These are phyloP conservation scores for Malurus alboscapulatus DNA, from an alignment of 2,113 vertebrate genomes.

Conservation along the genomic window DNA sequence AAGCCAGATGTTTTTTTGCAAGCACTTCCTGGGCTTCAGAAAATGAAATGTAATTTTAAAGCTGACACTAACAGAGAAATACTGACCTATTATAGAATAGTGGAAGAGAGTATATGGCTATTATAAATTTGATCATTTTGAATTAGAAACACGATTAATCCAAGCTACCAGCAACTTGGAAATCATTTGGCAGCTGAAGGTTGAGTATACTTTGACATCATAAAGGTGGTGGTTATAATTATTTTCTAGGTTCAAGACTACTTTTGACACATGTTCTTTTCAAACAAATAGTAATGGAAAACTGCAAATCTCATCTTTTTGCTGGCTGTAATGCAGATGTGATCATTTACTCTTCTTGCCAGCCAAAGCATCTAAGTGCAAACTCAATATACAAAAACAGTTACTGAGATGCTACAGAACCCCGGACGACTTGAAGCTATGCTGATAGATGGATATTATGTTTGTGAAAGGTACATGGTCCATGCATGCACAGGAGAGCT, in stretches of 20 bases:
- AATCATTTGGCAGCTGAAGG: neutral
- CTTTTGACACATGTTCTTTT: neutral
- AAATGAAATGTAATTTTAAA: neutral
- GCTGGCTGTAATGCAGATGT: neutral
- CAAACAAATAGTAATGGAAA: neutral
- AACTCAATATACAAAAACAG: neutral
- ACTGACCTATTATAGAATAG: neutral
- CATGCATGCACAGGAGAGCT: neutral
- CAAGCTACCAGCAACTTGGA: neutral
- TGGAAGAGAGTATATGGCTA: neutral
- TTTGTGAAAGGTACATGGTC: neutral
- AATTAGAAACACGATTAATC: neutral
- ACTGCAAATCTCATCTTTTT: neutral
- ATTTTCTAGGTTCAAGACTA: neutral
- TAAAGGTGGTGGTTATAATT: neutral
- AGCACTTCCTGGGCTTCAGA: neutral
- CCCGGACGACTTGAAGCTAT: neutral
- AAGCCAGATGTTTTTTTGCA: neutral
- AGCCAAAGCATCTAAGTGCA: neutral
- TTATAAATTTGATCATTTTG: neutral
- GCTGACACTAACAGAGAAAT: constrained; percentile 1
- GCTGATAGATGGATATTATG: fast-evolving
- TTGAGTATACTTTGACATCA: neutral
- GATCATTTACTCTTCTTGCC: neutral
- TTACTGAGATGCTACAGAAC: neutral